A percentile compares a stretch with the other conserved stretches of the same genome.
These are phyloP conservation scores for Etheostoma spectabile DNA, from an alignment of 2,113 vertebrate species.

Conservation along the genomic window DNA sequence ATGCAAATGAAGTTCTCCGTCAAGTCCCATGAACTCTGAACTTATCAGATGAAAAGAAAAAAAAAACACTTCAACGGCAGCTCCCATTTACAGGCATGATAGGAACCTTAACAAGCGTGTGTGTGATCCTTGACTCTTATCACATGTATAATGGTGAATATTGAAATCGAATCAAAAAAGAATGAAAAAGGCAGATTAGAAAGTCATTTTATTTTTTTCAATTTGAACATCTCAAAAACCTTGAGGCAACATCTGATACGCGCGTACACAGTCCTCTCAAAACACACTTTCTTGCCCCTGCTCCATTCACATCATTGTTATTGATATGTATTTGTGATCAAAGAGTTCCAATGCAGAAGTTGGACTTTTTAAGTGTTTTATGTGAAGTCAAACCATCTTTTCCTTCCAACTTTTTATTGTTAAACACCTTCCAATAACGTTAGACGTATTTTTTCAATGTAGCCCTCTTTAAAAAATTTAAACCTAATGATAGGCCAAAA, in stretches of 20 bases:
- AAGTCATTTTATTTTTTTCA: conserved; percentile 31
- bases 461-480: not conserved
- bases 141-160: conserved; percentile 21
- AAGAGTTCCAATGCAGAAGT: not conserved
- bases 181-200: conserved; percentile 37
- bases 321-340: not conserved
- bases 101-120: conserved; percentile 12
- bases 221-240: conserved; percentile 21
- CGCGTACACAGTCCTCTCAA: not conserved
- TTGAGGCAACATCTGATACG: not conserved
- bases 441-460: not conserved
- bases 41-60: conserved; percentile 24
- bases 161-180: conserved; percentile 32
- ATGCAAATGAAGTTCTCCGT: conserved; percentile 33
- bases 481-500: too few species aligned
- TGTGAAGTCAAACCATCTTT: not conserved
- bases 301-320: not conserved
- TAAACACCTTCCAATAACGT: not conserved
- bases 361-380: not conserved
- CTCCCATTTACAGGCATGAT: not conserved
- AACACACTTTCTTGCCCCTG: too few species aligned
- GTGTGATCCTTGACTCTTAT: conserved; percentile 35
- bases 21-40: conserved; percentile 53
- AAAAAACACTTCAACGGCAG: conserved; percentile 19
- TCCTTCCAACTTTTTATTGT: not conserved